phyloP scores from a whole-genome alignment of 2,797 vertebrate genomes.

The Sciurus vulgaris region DNA sequence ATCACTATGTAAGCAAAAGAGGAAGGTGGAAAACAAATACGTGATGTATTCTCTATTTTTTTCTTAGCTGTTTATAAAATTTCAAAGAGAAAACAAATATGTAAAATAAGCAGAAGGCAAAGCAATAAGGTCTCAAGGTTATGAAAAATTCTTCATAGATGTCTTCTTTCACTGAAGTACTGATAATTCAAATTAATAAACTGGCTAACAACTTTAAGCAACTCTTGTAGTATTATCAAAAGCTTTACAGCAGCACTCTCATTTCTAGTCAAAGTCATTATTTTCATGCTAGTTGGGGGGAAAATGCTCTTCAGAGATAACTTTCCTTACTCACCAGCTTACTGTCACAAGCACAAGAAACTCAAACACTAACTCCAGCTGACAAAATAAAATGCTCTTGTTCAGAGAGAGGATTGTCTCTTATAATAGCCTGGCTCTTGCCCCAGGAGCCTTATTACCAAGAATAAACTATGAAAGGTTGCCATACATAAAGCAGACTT shows the following conservation, averaged over 20 bases:
- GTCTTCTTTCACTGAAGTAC: conserved; percentile 38
- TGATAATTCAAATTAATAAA: conserved; percentile 54
- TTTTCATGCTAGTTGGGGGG: conserved; percentile 78
- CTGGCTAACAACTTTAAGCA: conserved; percentile 71
- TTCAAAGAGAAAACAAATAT: conserved; percentile 29
- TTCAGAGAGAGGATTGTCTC: conserved; percentile 86
- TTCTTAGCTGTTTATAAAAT: conserved; percentile 29
- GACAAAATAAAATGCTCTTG: conserved; percentile 88
- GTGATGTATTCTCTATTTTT: neutral
- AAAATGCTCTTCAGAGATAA: conserved; percentile 80
- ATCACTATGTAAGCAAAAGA: neutral
- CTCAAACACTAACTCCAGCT: conserved; percentile 88
- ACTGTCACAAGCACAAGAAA: conserved; percentile 87
- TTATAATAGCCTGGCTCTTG: conserved; percentile 91
- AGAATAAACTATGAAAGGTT: conserved; percentile 91
- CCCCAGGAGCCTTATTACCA: conserved; percentile 89
- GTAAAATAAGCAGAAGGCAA: conserved; percentile 44
- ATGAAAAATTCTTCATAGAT: neutral
- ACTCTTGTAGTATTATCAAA: conserved; percentile 76
- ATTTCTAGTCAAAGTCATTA: conserved; percentile 78
- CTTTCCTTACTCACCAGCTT: conserved; percentile 84
- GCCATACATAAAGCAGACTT: conserved; percentile 88
- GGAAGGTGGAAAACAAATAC: neutral
- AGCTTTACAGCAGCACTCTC: conserved; percentile 72
- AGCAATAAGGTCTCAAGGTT: conserved; percentile 1